Conservation (phyloP, 35 echinoderm and acorn worm species). For the Apostichopus japonicus region DNA sequence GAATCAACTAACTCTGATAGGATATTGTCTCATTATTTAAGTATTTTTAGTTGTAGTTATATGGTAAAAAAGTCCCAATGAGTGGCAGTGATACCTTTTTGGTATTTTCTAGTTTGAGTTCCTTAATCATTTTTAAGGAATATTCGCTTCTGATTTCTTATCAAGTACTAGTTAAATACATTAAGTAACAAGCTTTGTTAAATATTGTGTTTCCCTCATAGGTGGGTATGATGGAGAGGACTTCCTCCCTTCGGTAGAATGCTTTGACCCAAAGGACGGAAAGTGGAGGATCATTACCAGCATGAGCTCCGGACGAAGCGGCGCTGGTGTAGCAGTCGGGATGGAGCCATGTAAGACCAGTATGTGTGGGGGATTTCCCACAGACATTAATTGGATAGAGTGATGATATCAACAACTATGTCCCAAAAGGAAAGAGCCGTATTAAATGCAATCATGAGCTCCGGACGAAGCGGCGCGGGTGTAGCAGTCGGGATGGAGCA, state of each 20-base stretch:
- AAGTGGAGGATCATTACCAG: conserved; percentile 78
- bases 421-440: too few relatives aligned
- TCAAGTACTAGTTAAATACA: too few relatives aligned
- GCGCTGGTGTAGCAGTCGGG: conserved; percentile 84
- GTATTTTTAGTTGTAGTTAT: too few relatives aligned
- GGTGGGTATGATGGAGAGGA: conserved; percentile 99
- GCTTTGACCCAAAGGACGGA: conserved; percentile 80
- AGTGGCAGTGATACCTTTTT: too few relatives aligned
- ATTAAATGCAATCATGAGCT: conserved; percentile 49
- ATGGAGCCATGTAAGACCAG: conserved; percentile 92
- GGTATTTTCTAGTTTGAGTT: too few relatives aligned
- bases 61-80: too few relatives aligned
- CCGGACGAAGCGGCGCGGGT: conserved; percentile 90
- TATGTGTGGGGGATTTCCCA: conserved; percentile 53
- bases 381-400: conserved; percentile 10
- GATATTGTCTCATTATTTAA: too few relatives aligned
- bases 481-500: conserved; percentile 92
- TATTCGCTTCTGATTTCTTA: not conserved
- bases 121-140: too few relatives aligned
- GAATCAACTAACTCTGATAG: too few relatives aligned
- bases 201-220: conserved; percentile 11
- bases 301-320: conserved; percentile 94
- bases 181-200: not conserved
- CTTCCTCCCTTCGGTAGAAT: conserved; percentile 89
- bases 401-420: not conserved